phyloP scores from a whole-genome alignment of 2,113 vertebrate genomes.

The Nothobranchius furzeri region DNA sequence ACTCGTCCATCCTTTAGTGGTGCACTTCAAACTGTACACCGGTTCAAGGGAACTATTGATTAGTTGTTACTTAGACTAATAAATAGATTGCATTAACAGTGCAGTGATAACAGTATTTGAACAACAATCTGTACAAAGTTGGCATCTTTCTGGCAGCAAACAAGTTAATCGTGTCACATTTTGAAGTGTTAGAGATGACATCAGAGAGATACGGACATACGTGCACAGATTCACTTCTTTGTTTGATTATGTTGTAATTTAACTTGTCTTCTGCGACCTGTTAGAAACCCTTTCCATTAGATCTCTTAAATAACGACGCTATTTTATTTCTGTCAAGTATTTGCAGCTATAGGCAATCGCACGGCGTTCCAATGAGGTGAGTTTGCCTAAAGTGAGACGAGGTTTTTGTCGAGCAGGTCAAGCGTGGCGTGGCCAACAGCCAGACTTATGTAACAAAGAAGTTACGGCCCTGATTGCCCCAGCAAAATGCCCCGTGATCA shows the following conservation, averaged over 20 bases:
- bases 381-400: conserved; percentile 3
- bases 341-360: not conserved
- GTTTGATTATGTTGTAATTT: not conserved
- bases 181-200: not conserved
- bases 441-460: conserved; percentile 38
- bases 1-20: not conserved
- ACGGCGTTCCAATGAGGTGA: not conserved
- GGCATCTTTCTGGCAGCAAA: not conserved
- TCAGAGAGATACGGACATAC: conserved; percentile 5
- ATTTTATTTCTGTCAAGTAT: too few species aligned
- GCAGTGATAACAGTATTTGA: conserved; percentile 20
- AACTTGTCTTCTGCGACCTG: not conserved
- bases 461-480: conserved; percentile 2
- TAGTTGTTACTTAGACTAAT: conserved; percentile 24
- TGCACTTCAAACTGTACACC: conserved; percentile 19
- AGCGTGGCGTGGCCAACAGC: conserved; percentile 13
- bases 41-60: conserved; percentile 20
- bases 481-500: not conserved
- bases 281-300: too few species aligned
- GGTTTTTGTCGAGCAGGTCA: conserved; percentile 24
- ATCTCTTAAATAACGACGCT: not conserved
- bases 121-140: not conserved
- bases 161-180: not conserved
- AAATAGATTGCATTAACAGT: conserved; percentile 21
- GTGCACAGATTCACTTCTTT: not conserved